These are phyloP conservation scores for Platorchestia sp. DNA, from an alignment of 1,140 invertebrate species.

Conservation along the genomic window DNA sequence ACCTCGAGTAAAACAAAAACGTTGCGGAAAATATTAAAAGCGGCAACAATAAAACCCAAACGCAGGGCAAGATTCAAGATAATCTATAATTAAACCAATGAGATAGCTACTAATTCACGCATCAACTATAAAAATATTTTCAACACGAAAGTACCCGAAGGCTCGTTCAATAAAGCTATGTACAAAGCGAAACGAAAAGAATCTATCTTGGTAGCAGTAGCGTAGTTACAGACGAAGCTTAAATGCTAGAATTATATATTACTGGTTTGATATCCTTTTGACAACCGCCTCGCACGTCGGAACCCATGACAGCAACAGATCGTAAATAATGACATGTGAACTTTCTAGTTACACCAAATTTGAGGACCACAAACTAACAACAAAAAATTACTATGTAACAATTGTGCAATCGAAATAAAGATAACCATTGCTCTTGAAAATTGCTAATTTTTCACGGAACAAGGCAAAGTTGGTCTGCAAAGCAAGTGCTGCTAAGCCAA, in stretches of 20 bases:
- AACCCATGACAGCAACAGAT: not conserved
- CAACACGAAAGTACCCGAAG: not conserved
- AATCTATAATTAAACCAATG: constrained; percentile 10
- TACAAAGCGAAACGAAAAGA: not conserved
- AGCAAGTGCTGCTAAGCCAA: too few relatives aligned
- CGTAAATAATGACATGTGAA: not conserved
- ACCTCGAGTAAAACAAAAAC: not conserved
- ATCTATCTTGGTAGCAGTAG: not conserved
- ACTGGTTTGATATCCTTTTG: not conserved
- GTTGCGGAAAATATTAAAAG: not conserved
- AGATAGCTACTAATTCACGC: not conserved
- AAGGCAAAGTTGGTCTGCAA: not conserved
- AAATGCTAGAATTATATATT: not conserved
- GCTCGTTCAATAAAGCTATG: not conserved
- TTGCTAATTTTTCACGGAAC: not conserved
- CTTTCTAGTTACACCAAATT: not conserved
- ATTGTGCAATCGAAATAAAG: not conserved
- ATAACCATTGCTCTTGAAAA: not conserved
- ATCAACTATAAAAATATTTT: not conserved
- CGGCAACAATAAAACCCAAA: not conserved
- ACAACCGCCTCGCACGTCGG: not conserved
- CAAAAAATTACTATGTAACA: not conserved
- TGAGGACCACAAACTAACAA: not conserved
- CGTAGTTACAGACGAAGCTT: not conserved
- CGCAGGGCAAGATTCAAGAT: not conserved